Percentiles rank a stretch among this genome's conserved stretches.
Conservation (phyloP, 2,113 vertebrate species). For the Hippotragus niger region DNA sequence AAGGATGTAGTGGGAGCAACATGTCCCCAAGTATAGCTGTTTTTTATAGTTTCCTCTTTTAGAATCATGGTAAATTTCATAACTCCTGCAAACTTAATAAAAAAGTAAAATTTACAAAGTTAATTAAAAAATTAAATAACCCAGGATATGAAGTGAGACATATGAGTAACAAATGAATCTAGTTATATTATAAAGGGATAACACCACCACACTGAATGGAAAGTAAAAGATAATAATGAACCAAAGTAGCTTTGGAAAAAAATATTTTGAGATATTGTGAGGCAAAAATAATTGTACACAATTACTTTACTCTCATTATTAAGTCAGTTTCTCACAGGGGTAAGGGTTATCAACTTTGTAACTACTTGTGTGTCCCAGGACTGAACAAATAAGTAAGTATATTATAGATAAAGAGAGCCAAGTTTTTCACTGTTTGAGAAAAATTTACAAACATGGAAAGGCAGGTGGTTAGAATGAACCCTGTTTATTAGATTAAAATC, state of each 20-base stretch:
- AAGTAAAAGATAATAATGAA: background rate
- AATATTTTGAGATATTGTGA: background rate
- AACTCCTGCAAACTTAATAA: background rate
- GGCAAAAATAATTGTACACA: background rate
- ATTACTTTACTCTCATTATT: background rate
- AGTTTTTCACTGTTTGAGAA: background rate
- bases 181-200: background rate
- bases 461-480: background rate
- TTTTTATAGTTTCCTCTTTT: background rate
- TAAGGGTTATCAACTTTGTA: background rate
- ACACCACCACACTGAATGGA: background rate
- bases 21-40: background rate
- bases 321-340: background rate
- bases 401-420: background rate
- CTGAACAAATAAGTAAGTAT: background rate
- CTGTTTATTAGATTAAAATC: background rate
- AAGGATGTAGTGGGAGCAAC: background rate
- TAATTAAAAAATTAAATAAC: background rate
- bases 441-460: background rate
- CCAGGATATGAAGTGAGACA: background rate
- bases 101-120: background rate
- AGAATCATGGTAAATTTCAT: background rate
- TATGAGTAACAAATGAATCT: background rate
- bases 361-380: background rate
- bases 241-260: background rate